phyloP scores from a whole-genome alignment of 2,888 invertebrate genomes.

The Coecobrya sp. region DNA sequence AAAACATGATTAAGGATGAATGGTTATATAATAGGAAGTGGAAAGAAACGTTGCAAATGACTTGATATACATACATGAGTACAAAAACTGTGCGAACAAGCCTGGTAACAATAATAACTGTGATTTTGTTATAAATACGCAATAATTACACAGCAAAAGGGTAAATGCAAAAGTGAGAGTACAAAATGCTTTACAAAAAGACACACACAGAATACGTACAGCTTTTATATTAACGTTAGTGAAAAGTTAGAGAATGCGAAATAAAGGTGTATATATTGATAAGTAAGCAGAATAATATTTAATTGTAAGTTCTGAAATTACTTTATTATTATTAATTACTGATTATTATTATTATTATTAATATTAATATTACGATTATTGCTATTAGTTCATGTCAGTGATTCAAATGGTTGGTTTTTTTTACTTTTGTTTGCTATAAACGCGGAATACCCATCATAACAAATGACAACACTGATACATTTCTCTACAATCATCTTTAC shows the following conservation, averaged over 20 bases:
- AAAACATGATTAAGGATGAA: not conserved
- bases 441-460: constrained; percentile 51
- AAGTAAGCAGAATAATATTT: not conserved
- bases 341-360: constrained; percentile 6
- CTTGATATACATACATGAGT: too few relatives aligned
- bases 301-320: constrained; percentile 13
- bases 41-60: not conserved
- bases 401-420: constrained; percentile 38
- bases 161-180: not conserved
- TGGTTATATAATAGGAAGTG: not conserved
- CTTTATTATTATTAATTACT: not conserved
- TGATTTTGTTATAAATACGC: too few relatives aligned
- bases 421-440: not conserved
- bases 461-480: constrained; percentile 69
- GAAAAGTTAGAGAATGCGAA: not conserved
- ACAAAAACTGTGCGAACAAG: too few relatives aligned
- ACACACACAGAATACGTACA: not conserved
- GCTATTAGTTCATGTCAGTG: constrained; percentile 44
- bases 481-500: constrained; percentile 67
- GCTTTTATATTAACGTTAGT: not conserved
- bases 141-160: not conserved
- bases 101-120: too few relatives aligned
- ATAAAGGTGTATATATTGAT: not conserved
- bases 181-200: too few relatives aligned
- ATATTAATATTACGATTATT: constrained; percentile 9